Percentiles rank a stretch among this genome's conserved stretches.
Conservation (phyloP, 2,797 vertebrate species). For the Pampus argenteus region DNA sequence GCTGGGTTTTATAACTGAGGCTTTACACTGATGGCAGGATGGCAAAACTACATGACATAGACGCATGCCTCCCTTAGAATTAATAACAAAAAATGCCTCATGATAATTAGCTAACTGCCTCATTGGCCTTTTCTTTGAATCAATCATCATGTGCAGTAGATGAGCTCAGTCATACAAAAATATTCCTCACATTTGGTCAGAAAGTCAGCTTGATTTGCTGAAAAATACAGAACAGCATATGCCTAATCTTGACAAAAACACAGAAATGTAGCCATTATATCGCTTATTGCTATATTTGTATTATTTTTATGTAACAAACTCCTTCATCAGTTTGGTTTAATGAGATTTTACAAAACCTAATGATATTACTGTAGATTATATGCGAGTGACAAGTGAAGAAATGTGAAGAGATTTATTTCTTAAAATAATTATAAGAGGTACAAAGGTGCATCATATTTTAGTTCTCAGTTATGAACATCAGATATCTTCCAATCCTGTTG, state of each 20-base stretch:
- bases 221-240: neutral
- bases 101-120: constrained; percentile 43
- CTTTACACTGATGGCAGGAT: constrained; percentile 53
- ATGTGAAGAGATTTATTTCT: neutral
- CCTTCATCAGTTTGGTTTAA: neutral
- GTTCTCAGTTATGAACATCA: neutral
- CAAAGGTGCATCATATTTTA: neutral
- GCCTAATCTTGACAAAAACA: neutral
- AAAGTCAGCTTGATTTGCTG: constrained; percentile 6
- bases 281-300: neutral
- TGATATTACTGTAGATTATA: neutral
- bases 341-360: neutral
- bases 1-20: constrained; percentile 62
- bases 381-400: neutral
- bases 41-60: constrained; percentile 43
- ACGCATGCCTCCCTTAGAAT: constrained; percentile 37
- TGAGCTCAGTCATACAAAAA: constrained; percentile 20
- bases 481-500: neutral
- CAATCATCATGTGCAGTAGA: constrained; percentile 6
- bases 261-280: neutral
- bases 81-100: constrained; percentile 37
- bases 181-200: constrained; percentile 9
- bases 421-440: too few relatives aligned
- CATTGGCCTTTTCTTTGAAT: constrained; percentile 28
- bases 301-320: neutral